Base-by-base conservation (phyloP, 2,888 invertebrate species). In the Subacronicta megacephala region DNA sequence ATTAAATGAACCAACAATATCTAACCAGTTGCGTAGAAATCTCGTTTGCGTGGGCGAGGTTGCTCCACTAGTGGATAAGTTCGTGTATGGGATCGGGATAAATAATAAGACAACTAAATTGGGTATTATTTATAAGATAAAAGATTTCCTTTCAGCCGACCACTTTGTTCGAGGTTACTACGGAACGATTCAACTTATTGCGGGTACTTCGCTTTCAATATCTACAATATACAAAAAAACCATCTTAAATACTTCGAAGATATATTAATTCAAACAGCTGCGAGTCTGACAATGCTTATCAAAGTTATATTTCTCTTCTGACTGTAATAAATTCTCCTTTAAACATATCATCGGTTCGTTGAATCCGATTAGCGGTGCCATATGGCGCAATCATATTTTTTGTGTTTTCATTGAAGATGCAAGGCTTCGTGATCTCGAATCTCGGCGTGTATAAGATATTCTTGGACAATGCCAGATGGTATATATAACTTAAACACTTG, bases 1-100 rank as follows among this genome's bases (percentile, higher is more conserved):
- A 68, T 63, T 61, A 64, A 69, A 69, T 70, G 62, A 70, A 71
- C 71, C 68, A 71, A 76, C 67, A 66, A 65, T 67, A 68, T 72
- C 66, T 75, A 83, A 85, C 83, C 83, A 80, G 85, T 84, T 81
- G 75, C 78, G 77, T 83, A 82, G 86, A 85, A 88, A 89, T 88
- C 82, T 81, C 71, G 83, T 80, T 54, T 50, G 81, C 79, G 90
- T 90, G 20, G 31, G 45, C 69, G 69, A 69, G 68, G 81, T 88
- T 81, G 85, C 82, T 61, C 72, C 79, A 79, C 75, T 78, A 75
- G 74, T 78, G 75, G 80, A 77, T 75, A 78, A 77, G 58, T 66
- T 51, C 42, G 69, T 62, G 59, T 72, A 76, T 64, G 65, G 62
- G 60, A 60, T 62, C 46, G 63, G 70, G 67, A 72, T 75, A 62